Base-by-base conservation (phyloP, 2,797 vertebrate species). In the Mastacembelus armatus region DNA sequence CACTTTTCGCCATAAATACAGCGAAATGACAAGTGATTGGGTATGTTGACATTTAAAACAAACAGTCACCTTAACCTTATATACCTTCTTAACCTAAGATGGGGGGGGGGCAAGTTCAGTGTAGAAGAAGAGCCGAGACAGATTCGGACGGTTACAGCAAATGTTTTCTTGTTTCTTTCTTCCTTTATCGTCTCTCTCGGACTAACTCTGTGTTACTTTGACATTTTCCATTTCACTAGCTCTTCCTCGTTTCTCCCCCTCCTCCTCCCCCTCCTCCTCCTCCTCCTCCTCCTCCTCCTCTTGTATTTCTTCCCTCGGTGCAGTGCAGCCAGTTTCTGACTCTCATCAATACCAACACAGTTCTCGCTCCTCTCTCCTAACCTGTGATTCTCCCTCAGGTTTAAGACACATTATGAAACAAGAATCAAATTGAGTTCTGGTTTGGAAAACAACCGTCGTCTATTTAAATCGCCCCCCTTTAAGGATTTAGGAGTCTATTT, bases 371-470 rank as follows among this genome's bases (percentile, higher is more conserved):
- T 14, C 40, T 69, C 47, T 50, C 49, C 52, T 38, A 44, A 76
- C 71, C 73, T 66, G 65, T 8, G 4, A 42, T 44, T 48, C 68
- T 68, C 70, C 64, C 71, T 78, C 71, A 54, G 72, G 72, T 79
- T 79, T 26, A 19, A 77, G 70, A 63, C 42, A 42, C 22, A 39
- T 48, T 14, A 36, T 9, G 10, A 57, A 57, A 66, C 35, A 45
- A 52, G n/a, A 63, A 22, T 45, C 64, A 54, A 27, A 40, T 22
- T 3, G 30, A 48, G 48, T 50, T 68, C 52, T 62, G n/a, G 9
- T 69, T 61, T 30, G 4, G 39, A 27, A 62, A 32, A 19, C 64
- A n/a, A n/a, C n/a, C n/a, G n/a, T n/a, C n/a, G n/a, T n/a, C n/a
- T n/a, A n/a, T n/a, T n/a, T n/a, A n/a, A n/a, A n/a, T n/a, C n/a